Conservation (phyloP, 1,140 invertebrate species). For the Littorina saxatilis region DNA sequence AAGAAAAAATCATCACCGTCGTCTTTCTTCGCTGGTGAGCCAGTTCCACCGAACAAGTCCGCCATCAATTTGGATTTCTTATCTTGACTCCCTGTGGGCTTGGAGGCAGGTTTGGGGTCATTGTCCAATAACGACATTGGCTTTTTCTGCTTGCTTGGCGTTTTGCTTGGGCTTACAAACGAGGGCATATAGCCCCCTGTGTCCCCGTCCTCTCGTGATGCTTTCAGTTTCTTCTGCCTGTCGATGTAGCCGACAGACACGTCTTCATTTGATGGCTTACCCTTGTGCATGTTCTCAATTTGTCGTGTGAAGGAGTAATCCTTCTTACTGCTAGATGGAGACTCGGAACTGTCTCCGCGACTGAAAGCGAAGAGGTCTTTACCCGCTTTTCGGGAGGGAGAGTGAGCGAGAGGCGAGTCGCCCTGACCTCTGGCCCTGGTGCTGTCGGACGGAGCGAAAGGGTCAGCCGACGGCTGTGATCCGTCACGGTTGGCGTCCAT, state of each 20-base stretch:
- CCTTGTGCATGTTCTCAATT: slow-evolving; percentile 64
- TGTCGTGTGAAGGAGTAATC: slow-evolving; percentile 60
- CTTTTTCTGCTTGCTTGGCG: slow-evolving; percentile 9
- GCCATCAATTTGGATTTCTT: slow-evolving; percentile 60
- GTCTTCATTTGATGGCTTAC: slow-evolving; percentile 64
- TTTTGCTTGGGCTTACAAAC: slow-evolving; percentile 31
- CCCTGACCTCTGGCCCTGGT: slow-evolving; percentile 19
- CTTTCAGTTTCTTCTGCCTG: slow-evolving; percentile 46
- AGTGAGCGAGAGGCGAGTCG: neutral
- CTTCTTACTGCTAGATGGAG: slow-evolving; percentile 46
- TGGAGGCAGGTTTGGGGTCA: neutral
- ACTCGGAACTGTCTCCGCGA: slow-evolving; percentile 34
- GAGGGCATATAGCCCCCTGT: slow-evolving; percentile 61
- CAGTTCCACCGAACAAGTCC: slow-evolving; percentile 59
- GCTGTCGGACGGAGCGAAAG: neutral
- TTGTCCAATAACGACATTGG: slow-evolving; percentile 39
- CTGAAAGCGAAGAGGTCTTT: slow-evolving; percentile 41
- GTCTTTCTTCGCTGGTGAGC: slow-evolving; percentile 37
- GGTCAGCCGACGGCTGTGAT: slow-evolving; percentile 25
- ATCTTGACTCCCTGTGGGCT: slow-evolving; percentile 1
- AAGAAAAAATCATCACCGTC: slow-evolving; percentile 55
- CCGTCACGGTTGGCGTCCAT: slow-evolving; percentile 52
- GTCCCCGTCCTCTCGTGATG: slow-evolving; percentile 46
- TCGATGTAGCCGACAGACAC: slow-evolving; percentile 57
- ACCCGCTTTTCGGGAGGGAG: slow-evolving; percentile 24